A percentile compares a stretch with the other conserved stretches of the same genome.
These are phyloP conservation scores for Heliconius ismenius DNA, from an alignment of 2,888 invertebrate species.

Conservation along the genomic window DNA sequence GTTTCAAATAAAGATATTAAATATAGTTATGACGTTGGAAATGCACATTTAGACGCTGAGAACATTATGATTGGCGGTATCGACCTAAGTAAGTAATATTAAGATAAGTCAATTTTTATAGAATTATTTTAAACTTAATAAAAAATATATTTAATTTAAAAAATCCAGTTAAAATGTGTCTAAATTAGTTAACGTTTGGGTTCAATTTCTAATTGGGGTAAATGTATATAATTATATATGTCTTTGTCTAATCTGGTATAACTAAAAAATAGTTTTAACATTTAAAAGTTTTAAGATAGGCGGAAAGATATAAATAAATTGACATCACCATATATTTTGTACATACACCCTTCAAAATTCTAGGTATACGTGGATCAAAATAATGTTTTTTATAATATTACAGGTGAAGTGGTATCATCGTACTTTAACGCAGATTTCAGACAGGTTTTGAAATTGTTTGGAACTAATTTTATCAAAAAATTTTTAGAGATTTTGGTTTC, in stretches of 20 bases:
- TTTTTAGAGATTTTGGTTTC: neutral
- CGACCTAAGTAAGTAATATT: conserved; percentile 45
- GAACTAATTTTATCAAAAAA: neutral
- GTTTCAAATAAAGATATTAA: conserved; percentile 50
- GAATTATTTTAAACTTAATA: neutral
- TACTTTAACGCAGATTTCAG: neutral
- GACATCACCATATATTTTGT: too few species aligned
- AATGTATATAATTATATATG: too few species aligned
- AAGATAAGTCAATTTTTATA: neutral
- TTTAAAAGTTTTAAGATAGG: too few species aligned
- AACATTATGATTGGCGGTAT: conserved; percentile 44
- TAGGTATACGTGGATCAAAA: neutral
- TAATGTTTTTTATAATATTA: neutral
- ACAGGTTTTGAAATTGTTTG: neutral
- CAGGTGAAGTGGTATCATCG: neutral
- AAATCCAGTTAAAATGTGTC: neutral
- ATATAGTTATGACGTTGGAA: conserved; percentile 53
- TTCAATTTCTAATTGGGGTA: too few species aligned
- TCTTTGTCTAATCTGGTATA: too few species aligned
- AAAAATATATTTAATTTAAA: too few species aligned
- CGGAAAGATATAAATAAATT: too few species aligned
- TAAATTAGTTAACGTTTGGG: too few species aligned
- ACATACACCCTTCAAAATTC: too few species aligned
- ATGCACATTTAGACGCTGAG: conserved; percentile 48
- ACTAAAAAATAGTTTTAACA: too few species aligned